Evolutionary conservation across 2,113 vertebrate genomes (phyloP).

Genomic region (Casuarius casuarius): DNA sequence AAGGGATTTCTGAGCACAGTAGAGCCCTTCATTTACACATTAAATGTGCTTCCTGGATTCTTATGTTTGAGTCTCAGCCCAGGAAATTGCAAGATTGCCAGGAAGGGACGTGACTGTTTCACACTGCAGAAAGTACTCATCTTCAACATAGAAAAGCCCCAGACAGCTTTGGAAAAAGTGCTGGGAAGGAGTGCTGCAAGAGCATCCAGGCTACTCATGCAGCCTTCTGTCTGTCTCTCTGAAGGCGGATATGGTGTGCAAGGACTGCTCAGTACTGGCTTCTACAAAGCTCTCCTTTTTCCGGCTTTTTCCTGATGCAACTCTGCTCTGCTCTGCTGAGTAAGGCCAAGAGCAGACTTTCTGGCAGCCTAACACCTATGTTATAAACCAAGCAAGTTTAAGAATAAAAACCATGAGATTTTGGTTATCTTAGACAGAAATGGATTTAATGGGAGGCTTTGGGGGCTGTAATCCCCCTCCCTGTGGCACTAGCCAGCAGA

Average conservation of each 20-base stretch:
- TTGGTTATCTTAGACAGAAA: background rate
- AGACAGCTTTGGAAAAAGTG: background rate
- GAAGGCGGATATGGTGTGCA: no score
- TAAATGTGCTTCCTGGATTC: background rate
- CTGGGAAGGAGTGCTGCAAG: background rate
- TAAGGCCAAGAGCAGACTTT: background rate
- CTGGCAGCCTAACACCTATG: background rate
- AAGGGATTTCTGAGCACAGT: background rate
- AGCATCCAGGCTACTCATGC: background rate
- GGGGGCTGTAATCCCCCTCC: background rate
- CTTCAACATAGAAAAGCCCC: background rate
- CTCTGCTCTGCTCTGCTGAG: background rate
- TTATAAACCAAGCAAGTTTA: background rate
- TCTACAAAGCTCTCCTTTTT: background rate
- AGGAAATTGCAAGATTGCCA: background rate
- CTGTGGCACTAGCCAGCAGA: background rate
- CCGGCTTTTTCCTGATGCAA: background rate
- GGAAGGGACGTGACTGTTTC: background rate
- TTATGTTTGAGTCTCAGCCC: background rate
- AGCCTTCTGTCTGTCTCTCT: background rate
- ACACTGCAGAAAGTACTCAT: background rate
- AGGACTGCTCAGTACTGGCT: background rate
- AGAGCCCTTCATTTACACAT: background rate
- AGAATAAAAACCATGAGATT: background rate
- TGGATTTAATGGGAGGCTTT: background rate